These are phyloP conservation scores for Euplagia quadripunctaria DNA, from an alignment of 2,888 invertebrate species.

Conservation along the genomic window DNA sequence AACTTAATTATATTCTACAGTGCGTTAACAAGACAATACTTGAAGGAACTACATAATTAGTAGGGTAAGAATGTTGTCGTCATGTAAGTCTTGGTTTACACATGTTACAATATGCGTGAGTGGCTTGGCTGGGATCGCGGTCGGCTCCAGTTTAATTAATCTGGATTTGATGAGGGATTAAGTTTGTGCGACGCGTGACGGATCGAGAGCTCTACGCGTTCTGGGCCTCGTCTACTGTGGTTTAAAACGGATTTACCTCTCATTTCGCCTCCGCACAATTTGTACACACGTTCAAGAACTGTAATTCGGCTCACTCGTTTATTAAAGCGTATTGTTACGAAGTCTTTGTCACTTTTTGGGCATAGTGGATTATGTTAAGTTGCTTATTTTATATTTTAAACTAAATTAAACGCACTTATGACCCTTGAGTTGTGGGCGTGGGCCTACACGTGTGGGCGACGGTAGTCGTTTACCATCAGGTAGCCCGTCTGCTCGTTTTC, in stretches of 20 bases:
- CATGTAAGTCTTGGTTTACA: slow-evolving; percentile 53
- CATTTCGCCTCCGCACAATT: slow-evolving; percentile 76
- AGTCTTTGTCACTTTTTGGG: slow-evolving; percentile 15
- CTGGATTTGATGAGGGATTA: slow-evolving; percentile 86
- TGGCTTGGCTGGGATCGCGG: slow-evolving; percentile 73
- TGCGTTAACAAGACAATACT: slow-evolving; percentile 20
- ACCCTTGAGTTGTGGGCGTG: no score
- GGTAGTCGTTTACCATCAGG: no score
- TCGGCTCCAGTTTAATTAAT: slow-evolving; percentile 81
- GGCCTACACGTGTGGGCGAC: no score
- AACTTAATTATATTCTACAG: neutral
- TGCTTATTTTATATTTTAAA: neutral
- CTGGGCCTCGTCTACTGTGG: slow-evolving; percentile 72
- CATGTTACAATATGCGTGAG: slow-evolving; percentile 69
- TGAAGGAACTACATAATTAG: slow-evolving; percentile 31
- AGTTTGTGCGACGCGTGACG: slow-evolving; percentile 83
- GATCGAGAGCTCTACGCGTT: slow-evolving; percentile 78
- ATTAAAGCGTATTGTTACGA: slow-evolving; percentile 47
- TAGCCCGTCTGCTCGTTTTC: no score
- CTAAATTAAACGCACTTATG: no score
- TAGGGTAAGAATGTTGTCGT: slow-evolving; percentile 30
- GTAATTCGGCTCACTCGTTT: slow-evolving; percentile 61
- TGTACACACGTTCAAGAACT: slow-evolving; percentile 76
- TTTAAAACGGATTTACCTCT: slow-evolving; percentile 82
- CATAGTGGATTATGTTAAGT: neutral